Conservation (phyloP, 2,888 invertebrate genomes). For the Volucella bombylans region DNA sequence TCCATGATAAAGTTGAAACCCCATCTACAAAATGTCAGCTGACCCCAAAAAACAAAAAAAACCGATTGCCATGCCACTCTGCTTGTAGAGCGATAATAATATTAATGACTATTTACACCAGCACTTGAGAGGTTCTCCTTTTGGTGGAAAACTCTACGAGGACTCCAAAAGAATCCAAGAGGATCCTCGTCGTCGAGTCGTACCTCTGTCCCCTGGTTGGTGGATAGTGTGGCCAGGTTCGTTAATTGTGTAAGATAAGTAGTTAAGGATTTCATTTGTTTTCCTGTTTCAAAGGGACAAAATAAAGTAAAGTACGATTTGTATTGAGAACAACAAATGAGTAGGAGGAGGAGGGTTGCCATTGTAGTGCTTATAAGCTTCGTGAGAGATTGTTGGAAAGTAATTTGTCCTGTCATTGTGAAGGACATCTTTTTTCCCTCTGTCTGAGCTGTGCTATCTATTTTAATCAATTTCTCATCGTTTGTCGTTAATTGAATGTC, state of each 20-base stretch:
- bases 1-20: conserved; percentile 10
- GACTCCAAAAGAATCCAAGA: too few species aligned
- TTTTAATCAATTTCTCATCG: conserved; percentile 72
- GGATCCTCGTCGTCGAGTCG: neutral
- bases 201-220: conserved; percentile 15
- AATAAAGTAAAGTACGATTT: conserved; percentile 29
- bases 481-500: conserved; percentile 74
- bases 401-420: conserved; percentile 73
- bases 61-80: conserved; percentile 44
- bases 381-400: conserved; percentile 68
- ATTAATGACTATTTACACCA: conserved; percentile 63
- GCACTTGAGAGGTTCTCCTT: conserved; percentile 34
- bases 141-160: conserved; percentile 8
- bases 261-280: conserved; percentile 70
- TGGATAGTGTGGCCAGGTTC: conserved; percentile 31
- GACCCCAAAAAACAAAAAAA: conserved; percentile 4
- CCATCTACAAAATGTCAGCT: conserved; percentile 50
- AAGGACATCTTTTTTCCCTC: conserved; percentile 53
- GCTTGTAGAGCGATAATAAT: conserved; percentile 60
- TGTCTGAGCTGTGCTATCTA: conserved; percentile 47
- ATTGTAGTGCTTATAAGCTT: conserved; percentile 53
- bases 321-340: neutral
- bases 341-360: neutral
- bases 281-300: conserved; percentile 46
- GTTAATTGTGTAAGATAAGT: conserved; percentile 72